These are phyloP conservation scores for Callinectes sapidus DNA, from an alignment of 2,888 invertebrate species.

Conservation along the genomic window DNA sequence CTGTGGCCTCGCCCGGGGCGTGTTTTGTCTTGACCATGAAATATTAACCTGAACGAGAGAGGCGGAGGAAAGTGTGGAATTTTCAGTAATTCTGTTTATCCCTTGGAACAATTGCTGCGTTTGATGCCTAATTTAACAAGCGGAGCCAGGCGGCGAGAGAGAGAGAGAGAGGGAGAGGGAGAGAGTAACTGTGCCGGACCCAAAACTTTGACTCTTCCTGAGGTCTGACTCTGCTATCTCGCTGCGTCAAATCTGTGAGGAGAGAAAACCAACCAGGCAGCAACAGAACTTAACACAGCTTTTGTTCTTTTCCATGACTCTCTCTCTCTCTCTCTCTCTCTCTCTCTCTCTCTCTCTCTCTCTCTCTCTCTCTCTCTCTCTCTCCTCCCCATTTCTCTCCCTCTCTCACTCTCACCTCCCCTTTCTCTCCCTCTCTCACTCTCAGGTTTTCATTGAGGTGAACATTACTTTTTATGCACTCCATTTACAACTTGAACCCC, in stretches of 20 bases:
- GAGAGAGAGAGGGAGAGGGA: too few relatives aligned
- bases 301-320: background rate
- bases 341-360: background rate
- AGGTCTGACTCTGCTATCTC: background rate
- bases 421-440: constrained; percentile 20
- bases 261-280: background rate
- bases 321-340: background rate
- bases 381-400: background rate
- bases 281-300: constrained; percentile 33
- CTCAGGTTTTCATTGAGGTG: constrained; percentile 37
- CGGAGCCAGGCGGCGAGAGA: background rate
- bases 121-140: background rate
- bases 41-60: constrained; percentile 22
- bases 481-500: constrained; percentile 34
- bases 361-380: background rate
- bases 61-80: background rate
- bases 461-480: constrained; percentile 37
- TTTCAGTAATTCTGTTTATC: background rate
- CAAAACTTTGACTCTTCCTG: background rate
- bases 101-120: background rate
- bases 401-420: constrained; percentile 23
- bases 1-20: constrained; percentile 19
- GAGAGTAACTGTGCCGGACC: background rate
- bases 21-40: constrained; percentile 28
- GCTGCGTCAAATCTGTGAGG: background rate